Evolutionary conservation across 2,797 vertebrate species (phyloP).

Genomic region (Acipenser transmontanus): DNA sequence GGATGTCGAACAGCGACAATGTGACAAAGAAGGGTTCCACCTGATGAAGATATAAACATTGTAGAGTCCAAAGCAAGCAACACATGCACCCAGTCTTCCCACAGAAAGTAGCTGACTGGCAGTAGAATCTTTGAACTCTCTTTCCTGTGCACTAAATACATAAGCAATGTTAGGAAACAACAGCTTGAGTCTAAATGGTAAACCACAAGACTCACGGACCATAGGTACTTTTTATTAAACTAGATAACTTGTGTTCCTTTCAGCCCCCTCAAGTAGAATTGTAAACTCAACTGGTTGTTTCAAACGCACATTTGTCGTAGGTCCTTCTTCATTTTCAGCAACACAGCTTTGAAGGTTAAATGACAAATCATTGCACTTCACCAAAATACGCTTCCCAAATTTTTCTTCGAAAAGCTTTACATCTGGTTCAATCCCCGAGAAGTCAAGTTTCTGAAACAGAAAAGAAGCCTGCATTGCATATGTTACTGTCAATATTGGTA

Average conservation of each 20-base stretch:
- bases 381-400: conserved; percentile 86
- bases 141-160: too few species aligned
- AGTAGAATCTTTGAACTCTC: too few species aligned
- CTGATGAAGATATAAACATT: conserved; percentile 45
- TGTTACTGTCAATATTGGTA: conserved; percentile 11
- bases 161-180: too few species aligned
- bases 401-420: conserved; percentile 92
- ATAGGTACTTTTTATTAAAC: too few species aligned
- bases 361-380: conserved; percentile 84
- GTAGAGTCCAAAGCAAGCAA: too few species aligned
- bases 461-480: conserved; percentile 13
- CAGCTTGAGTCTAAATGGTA: too few species aligned
- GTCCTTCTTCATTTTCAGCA: conserved; percentile 89
- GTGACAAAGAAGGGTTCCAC: conserved; percentile 93
- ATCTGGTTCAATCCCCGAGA: conserved; percentile 80
- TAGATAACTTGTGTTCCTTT: too few species aligned
- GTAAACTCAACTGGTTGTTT: conserved; percentile 25
- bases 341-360: conserved; percentile 94
- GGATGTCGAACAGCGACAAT: conserved; percentile 86
- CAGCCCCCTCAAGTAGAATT: too few species aligned
- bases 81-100: too few species aligned
- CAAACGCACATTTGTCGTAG: conserved; percentile 81
- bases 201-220: too few species aligned
- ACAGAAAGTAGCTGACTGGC: too few species aligned
- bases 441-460: conserved; percentile 79